phyloP scores from a whole-genome alignment of 1,140 invertebrate species.

The Brachionus plicatilis region DNA sequence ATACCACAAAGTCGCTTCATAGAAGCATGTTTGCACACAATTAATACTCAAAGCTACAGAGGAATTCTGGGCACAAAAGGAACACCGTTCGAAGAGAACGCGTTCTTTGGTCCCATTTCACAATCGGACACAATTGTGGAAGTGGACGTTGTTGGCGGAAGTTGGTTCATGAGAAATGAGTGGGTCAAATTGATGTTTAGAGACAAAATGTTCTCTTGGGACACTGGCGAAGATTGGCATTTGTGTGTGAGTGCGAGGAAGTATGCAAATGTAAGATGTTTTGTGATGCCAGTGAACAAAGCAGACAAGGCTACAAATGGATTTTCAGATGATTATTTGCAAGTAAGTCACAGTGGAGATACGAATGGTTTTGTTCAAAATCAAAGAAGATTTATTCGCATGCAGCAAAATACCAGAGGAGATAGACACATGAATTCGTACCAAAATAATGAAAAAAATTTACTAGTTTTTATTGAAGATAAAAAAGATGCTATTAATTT shows the following conservation, averaged over 20 bases:
- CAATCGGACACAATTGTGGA: neutral
- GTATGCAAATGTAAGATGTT: neutral
- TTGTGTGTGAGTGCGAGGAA: neutral
- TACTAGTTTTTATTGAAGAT: neutral
- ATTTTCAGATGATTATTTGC: neutral
- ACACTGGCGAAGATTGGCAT: neutral
- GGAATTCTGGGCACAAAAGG: neutral
- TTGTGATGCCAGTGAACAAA: neutral
- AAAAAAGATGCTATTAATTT: neutral
- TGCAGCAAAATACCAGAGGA: neutral
- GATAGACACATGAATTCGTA: neutral
- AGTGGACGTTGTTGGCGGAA: neutral
- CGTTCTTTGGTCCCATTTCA: neutral
- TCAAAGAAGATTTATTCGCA: neutral
- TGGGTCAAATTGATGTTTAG: neutral
- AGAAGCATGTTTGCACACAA: neutral
- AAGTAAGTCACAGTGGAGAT: neutral
- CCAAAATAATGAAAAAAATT: neutral
- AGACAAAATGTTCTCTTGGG: slow-evolving; percentile 6
- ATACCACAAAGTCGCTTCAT: neutral
- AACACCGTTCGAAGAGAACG: neutral
- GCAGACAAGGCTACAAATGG: neutral
- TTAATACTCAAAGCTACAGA: neutral
- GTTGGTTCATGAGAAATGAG: slow-evolving; percentile 6
- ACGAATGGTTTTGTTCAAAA: neutral